Evolutionary conservation across 2,113 vertebrate genomes (phyloP), one percentile per base, ranked within the genome.

Genomic region (Planiliza haematocheilus): DNA sequence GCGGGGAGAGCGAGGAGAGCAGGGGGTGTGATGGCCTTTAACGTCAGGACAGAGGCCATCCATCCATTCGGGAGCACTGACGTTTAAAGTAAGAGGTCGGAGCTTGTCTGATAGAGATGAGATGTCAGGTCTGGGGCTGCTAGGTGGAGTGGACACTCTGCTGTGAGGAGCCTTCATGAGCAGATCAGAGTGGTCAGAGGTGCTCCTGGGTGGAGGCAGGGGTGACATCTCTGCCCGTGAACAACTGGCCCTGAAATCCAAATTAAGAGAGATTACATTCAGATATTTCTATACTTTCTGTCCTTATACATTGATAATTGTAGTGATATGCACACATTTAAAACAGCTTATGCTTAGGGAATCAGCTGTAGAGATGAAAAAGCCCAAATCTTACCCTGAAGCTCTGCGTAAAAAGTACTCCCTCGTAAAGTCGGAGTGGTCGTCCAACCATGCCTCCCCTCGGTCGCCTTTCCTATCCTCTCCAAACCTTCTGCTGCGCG

Each of bases 381-480:
- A 66, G 6, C 16, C 21, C 13, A 52, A 12, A 9, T 50, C 88
- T 89, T 83, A 91, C 89, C 20, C 68, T 16, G 85, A 86, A 10
- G 77, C 43, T 78, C 83, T 88, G 36, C 83, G 82, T 70, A 86
- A 74, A 82, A 86, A 87, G 75, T 87, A 88, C 0, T 46, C 75
- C 55, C 81, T 74, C 1, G 88, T 86, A 4, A 84, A 87, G 57
- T 91, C 86, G 2, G 87, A 85, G 61, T 90, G 87, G n/a, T 89
- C 86, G 14, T 90, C 90, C 73, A 89, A 59, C 87, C 89, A 87
- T 13, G 79, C 86, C n/a, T 85, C 86, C 57, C 75, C 80, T 8
- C 57, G 79, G 8, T 84, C 50, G 24, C 71, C 70, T 3, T 48
- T 80, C 50, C 50, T 34, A 0, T 61, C 60, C 20, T 69, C 74